Base-by-base conservation (phyloP, 2,797 vertebrate genomes). In the Limnodromus scolopaceus region DNA sequence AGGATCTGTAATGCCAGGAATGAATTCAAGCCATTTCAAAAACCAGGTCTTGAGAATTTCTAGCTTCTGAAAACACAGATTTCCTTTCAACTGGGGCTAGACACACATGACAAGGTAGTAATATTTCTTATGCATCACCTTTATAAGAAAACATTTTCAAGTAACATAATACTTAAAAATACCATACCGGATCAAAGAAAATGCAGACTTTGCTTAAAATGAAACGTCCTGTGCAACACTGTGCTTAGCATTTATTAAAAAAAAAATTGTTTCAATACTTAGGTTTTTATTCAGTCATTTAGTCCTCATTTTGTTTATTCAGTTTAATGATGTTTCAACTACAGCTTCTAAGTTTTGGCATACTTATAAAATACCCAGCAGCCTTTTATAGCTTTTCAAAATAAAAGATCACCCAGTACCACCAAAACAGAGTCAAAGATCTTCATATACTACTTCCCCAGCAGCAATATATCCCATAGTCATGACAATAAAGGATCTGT, bases 151-250 rank as follows among this genome's bases (percentile, higher is more conserved):
- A 49, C 0, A 61, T 61, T 82, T 78, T 55, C 54, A 54, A 55
- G n/a, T 10, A 70, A 58, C 0, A 1, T 51, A 3, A 8, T 68
- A 64, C 16, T 14, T 61, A 49, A 66, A 93, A 69, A 30, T 51
- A n/a, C 2, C 4, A 16, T 20, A 49, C 5, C 60, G 11, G 1
- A 28, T 32, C 17, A 16, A 41, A 61, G 11, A 57, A 84, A 55
- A 72, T 13, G 4, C 4, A 57, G 6, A 1, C 11, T 28, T 38
- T 48, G 2, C 23, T 84, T 68, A 32, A 82, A 78, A 64, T 8
- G 4, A n/a, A 4, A 4, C 6, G 8, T 18, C 23, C 20, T 39
- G 2, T 9, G 0, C 45, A 65, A 57, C 3, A 34, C 2, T 11
- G 5, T 16, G 1, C 7, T 82, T 38, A 2, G 2, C 43, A 72